A percentile compares a stretch with the other conserved stretches of the same genome.
Evolutionary conservation across 2,797 vertebrate species (phyloP).

Genomic region (Sarcoramphus papa): DNA sequence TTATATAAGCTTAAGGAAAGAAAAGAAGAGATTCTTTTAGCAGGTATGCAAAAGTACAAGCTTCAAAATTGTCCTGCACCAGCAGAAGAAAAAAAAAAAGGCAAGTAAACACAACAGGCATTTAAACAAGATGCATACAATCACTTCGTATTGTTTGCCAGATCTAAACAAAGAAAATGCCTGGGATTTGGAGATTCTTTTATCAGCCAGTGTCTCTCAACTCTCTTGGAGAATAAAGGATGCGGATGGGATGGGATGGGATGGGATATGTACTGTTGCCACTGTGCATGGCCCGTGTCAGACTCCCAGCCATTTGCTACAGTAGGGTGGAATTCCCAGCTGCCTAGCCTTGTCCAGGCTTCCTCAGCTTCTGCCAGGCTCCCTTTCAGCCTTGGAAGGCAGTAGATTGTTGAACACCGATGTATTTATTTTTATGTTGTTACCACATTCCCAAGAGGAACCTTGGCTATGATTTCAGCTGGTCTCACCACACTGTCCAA

Average conservation of each 20-base stretch:
- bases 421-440: constrained; percentile 67
- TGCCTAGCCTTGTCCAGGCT: constrained; percentile 60
- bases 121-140: not conserved
- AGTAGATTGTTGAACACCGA: constrained; percentile 28
- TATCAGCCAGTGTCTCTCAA: not conserved
- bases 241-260: not conserved
- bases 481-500: constrained; percentile 59
- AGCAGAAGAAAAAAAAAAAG: not conserved
- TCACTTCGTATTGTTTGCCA: not conserved
- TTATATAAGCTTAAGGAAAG: not conserved
- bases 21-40: not conserved
- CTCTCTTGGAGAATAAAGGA: not conserved
- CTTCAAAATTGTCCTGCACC: not conserved
- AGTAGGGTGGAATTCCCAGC: constrained; percentile 31
- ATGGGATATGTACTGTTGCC: not conserved
- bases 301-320: not conserved
- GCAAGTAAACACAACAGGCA: not conserved
- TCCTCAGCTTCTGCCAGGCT: constrained; percentile 29
- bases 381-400: constrained; percentile 25
- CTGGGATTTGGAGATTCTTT: not conserved
- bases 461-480: constrained; percentile 63
- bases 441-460: constrained; percentile 44
- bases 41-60: not conserved
- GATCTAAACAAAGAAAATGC: not conserved
- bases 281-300: not conserved